Evolutionary conservation across 1,140 invertebrate species (phyloP).

Genomic region (Lanistes nyassanus): DNA sequence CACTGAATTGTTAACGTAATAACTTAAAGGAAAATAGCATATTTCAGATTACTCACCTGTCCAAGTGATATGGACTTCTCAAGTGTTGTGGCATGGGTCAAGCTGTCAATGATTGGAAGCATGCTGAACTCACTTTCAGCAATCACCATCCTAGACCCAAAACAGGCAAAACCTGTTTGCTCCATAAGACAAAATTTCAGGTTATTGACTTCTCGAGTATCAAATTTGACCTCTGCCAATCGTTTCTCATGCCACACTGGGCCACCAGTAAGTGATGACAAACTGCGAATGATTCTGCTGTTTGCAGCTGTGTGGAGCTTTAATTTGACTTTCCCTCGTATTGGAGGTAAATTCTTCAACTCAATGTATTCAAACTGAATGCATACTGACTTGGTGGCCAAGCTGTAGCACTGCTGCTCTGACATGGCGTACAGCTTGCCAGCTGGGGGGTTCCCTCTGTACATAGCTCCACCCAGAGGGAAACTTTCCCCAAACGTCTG

Average conservation of each 20-base stretch:
- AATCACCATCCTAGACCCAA: slow-evolving; percentile 30
- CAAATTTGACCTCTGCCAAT: slow-evolving; percentile 28
- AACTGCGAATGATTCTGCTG: slow-evolving; percentile 15
- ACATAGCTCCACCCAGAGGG: slow-evolving; percentile 60
- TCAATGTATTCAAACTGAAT: slow-evolving; percentile 46
- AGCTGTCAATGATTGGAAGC: slow-evolving; percentile 24
- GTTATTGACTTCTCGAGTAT: slow-evolving; percentile 33
- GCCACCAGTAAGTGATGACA: slow-evolving; percentile 8
- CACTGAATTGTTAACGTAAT: no score
- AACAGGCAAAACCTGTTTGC: slow-evolving; percentile 34
- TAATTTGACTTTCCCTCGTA: slow-evolving; percentile 49
- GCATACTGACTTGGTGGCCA: slow-evolving; percentile 50
- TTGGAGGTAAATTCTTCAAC: slow-evolving; percentile 47
- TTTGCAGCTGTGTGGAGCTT: slow-evolving; percentile 45
- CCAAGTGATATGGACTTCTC: slow-evolving; percentile 18
- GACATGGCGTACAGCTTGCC: slow-evolving; percentile 46
- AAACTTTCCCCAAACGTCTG: slow-evolving; percentile 54
- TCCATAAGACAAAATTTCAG: slow-evolving; percentile 36
- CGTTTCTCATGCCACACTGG: slow-evolving; percentile 33
- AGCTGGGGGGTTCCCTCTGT: slow-evolving; percentile 57
- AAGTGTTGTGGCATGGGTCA: neutral
- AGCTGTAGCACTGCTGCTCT: slow-evolving; percentile 34
- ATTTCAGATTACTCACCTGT: slow-evolving; percentile 1
- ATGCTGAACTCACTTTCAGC: slow-evolving; percentile 29
- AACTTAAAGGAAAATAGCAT: no score